These are phyloP conservation scores for Acanthiza pusilla DNA, from an alignment of 2,797 vertebrate species.

Conservation along the genomic window DNA sequence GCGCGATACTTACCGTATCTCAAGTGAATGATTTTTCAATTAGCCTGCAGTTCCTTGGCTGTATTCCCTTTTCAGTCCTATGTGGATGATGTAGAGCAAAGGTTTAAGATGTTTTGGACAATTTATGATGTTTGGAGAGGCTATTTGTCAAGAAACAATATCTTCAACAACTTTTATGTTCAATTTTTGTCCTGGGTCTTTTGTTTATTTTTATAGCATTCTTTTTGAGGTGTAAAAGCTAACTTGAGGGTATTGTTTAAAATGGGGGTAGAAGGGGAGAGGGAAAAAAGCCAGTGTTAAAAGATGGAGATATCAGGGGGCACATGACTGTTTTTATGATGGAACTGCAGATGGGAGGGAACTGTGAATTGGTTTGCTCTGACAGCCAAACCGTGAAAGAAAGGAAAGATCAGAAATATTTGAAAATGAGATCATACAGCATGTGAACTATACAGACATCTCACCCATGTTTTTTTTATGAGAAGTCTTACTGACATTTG, in stretches of 20 bases:
- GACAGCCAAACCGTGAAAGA: slow-evolving; percentile 49
- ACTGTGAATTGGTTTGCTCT: slow-evolving; percentile 56
- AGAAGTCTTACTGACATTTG: slow-evolving; percentile 80
- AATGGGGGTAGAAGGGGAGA: not conserved
- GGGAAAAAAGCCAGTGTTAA: not conserved
- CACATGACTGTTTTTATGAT: slow-evolving; percentile 22
- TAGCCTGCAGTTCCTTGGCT: slow-evolving; percentile 72
- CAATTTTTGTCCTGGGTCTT: slow-evolving; percentile 65
- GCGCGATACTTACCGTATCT: slow-evolving; percentile 57
- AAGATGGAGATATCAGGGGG: not conserved
- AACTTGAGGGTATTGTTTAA: slow-evolving; percentile 52
- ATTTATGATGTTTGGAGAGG: slow-evolving; percentile 72
- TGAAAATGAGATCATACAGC: slow-evolving; percentile 76
- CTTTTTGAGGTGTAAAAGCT: slow-evolving; percentile 53
- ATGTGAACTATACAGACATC: slow-evolving; percentile 69
- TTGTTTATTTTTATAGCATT: slow-evolving; percentile 69
- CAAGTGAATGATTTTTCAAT: slow-evolving; percentile 82
- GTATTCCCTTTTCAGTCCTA: slow-evolving; percentile 67
- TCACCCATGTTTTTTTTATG: slow-evolving; percentile 71
- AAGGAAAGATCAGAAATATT: slow-evolving; percentile 74
- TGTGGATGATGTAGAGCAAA: slow-evolving; percentile 73
- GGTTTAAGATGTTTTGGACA: slow-evolving; percentile 76
- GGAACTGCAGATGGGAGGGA: slow-evolving; percentile 8
- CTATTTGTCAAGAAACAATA: slow-evolving; percentile 77
- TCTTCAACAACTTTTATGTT: slow-evolving; percentile 71